Conservation (phyloP, 2,797 vertebrate species). For the Xiphorhynchus erythropygius region DNA sequence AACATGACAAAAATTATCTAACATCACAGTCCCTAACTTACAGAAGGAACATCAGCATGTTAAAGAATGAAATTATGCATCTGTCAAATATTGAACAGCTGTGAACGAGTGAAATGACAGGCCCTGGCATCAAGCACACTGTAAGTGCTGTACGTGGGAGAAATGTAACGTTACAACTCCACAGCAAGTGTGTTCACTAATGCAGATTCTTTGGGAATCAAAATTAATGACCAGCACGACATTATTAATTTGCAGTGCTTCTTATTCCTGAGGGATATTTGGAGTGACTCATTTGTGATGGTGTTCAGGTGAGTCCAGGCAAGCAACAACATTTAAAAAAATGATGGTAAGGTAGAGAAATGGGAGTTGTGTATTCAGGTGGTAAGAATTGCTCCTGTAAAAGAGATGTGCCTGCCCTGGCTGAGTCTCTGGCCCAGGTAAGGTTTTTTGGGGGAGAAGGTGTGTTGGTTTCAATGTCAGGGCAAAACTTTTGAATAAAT, state of each 20-base stretch:
- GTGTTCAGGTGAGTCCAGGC: background rate
- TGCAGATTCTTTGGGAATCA: constrained; percentile 6
- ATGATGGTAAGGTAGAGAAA: background rate
- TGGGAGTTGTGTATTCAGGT: background rate
- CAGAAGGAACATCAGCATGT: background rate
- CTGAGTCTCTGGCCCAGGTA: background rate
- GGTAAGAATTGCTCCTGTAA: background rate
- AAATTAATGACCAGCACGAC: constrained; percentile 41
- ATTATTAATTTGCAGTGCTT: constrained; percentile 7
- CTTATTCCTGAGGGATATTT: background rate
- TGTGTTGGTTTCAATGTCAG: background rate
- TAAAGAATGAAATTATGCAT: background rate
- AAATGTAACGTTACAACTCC: background rate
- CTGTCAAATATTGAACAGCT: background rate
- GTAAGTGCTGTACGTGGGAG: background rate
- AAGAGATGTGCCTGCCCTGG: background rate
- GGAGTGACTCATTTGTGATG: background rate
- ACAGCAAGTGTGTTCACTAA: background rate
- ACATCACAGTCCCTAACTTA: background rate
- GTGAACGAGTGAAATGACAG: background rate
- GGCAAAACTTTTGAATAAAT: background rate
- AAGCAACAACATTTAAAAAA: background rate
- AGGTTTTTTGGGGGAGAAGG: background rate
- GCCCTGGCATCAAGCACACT: background rate
- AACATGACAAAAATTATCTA: background rate